A percentile compares a stretch with the other conserved stretches of the same genome.
Conservation (phyloP, 92 coral and sea anemone species). For the Parazoanthus swiftii region DNA sequence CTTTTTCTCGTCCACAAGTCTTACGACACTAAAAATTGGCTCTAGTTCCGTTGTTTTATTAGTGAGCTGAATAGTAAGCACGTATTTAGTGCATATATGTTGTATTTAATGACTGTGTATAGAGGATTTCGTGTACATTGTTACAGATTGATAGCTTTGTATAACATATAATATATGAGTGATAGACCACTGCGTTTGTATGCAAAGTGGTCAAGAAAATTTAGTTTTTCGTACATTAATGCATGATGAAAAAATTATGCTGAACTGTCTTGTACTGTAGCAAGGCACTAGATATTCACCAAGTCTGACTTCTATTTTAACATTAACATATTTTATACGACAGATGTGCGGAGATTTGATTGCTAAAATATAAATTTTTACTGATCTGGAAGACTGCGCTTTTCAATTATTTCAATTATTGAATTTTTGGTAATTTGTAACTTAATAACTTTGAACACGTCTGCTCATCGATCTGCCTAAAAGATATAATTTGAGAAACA, state of each 20-base stretch:
- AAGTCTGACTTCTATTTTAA: not conserved
- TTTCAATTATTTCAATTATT: not conserved
- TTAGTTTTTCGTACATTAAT: not conserved
- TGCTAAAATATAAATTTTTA: no score
- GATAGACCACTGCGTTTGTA: no score
- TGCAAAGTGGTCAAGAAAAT: not conserved
- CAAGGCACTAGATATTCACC: not conserved
- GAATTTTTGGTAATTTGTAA: no score
- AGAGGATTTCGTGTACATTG: no score
- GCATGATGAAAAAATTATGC: not conserved
- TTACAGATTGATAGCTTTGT: no score
- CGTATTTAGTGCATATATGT: no score
- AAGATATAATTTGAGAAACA: no score
- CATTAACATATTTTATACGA: not conserved
- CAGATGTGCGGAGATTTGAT: no score
- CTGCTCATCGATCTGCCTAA: not conserved
- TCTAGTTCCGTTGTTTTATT: not conserved
- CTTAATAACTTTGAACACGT: not conserved
- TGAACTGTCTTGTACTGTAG: no score
- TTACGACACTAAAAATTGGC: not conserved
- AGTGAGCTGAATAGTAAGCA: not conserved
- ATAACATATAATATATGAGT: not conserved
- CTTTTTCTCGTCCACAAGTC: not conserved
- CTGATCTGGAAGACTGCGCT: not conserved
- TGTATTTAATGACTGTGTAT: no score